A percentile compares a stretch with the other conserved stretches of the same genome.
phyloP scores from a whole-genome alignment of 2,113 vertebrate species.

The Heloderma charlesbogerti region DNA sequence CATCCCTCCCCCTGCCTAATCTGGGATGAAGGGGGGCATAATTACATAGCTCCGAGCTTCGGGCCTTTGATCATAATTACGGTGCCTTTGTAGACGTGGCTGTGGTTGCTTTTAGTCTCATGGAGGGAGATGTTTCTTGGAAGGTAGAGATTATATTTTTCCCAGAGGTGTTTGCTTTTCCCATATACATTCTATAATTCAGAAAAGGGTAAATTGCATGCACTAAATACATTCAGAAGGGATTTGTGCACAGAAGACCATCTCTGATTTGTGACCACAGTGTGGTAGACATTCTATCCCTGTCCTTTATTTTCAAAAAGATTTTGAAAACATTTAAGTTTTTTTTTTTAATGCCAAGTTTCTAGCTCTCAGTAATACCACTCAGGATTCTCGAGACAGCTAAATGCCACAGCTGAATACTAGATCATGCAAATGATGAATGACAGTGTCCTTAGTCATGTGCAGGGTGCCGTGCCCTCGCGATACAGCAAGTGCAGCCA shows the following conservation, averaged over 20 bases:
- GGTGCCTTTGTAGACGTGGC: constrained; percentile 45
- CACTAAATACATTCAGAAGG: no score
- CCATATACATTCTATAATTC: constrained; percentile 33
- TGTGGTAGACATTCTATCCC: not conserved
- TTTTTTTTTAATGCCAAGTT: not conserved
- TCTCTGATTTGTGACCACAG: not conserved
- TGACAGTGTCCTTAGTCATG: not conserved
- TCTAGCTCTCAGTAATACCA: not conserved
- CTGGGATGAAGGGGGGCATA: constrained; percentile 53
- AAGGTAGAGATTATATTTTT: constrained; percentile 52
- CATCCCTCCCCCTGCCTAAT: constrained; percentile 54
- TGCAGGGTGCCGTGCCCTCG: not conserved
- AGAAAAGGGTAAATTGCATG: not conserved
- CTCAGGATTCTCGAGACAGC: not conserved
- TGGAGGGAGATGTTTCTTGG: constrained; percentile 49
- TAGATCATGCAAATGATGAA: not conserved
- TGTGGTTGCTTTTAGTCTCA: constrained; percentile 57
- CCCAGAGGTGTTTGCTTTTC: not conserved
- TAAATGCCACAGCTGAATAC: not conserved
- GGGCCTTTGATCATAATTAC: constrained; percentile 75
- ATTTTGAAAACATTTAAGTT: not conserved
- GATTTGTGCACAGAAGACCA: no score
- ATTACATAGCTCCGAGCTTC: constrained; percentile 61
- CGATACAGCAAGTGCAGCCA: not conserved
- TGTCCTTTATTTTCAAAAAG: not conserved